Conservation (phyloP, 2,888 invertebrate species). For the Julus scandinavius region DNA sequence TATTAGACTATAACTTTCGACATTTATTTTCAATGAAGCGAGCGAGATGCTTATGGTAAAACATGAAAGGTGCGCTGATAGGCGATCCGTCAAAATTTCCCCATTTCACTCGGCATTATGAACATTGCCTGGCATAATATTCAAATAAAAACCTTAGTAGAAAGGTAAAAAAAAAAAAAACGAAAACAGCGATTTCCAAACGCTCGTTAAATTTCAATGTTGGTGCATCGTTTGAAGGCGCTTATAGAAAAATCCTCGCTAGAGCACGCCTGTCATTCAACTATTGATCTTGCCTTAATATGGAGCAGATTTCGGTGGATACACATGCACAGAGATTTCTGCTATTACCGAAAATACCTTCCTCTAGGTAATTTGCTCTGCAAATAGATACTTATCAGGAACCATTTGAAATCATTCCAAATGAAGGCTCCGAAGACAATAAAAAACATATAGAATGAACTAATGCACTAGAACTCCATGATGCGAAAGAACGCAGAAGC, state of each 20-base stretch:
- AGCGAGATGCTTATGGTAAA: not conserved
- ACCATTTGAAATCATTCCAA: conserved; percentile 33
- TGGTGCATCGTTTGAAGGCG: conserved; percentile 20
- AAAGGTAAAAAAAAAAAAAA: not conserved
- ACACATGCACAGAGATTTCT: conserved; percentile 27
- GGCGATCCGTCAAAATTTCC: not conserved
- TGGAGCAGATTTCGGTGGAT: conserved; percentile 4
- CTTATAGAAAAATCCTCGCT: not conserved
- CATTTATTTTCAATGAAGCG: conserved; percentile 21
- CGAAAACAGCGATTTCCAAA: conserved; percentile 26
- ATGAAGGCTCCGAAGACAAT: conserved; percentile 21
- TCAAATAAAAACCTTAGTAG: not conserved
- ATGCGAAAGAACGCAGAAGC: not conserved
- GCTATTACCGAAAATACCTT: conserved; percentile 25
- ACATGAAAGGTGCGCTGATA: conserved; percentile 21
- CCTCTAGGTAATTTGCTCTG: conserved; percentile 33
- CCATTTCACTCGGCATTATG: conserved; percentile 11
- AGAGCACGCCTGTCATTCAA: conserved; percentile 19
- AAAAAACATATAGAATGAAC: conserved; percentile 25
- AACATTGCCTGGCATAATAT: not conserved
- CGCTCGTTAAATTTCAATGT: conserved; percentile 23
- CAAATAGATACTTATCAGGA: conserved; percentile 24
- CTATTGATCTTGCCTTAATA: conserved; percentile 24
- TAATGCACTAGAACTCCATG: not conserved
- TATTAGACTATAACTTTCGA: conserved; percentile 33